phyloP scores from a whole-genome alignment of 2,888 invertebrate species.

The Linnaemya vulpina region DNA sequence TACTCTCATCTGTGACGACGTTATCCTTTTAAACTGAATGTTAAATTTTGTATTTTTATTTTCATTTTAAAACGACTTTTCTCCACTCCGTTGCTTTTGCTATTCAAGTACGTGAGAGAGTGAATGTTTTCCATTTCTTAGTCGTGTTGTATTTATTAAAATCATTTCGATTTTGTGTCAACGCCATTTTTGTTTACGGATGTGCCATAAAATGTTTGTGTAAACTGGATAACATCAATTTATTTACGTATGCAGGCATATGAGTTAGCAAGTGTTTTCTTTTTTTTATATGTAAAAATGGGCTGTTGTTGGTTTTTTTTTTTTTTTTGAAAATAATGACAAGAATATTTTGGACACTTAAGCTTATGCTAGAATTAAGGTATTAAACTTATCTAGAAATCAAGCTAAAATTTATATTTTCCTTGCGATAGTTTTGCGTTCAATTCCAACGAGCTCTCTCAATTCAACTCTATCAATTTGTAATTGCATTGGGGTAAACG shows the following conservation, averaged over 20 bases:
- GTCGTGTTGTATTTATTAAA: slow-evolving; percentile 57
- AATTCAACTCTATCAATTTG: too few species aligned
- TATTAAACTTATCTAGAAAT: too few species aligned
- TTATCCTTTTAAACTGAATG: slow-evolving; percentile 54
- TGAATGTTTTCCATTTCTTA: slow-evolving; percentile 22
- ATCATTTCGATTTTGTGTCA: slow-evolving; percentile 71
- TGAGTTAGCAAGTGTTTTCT: slow-evolving; percentile 16
- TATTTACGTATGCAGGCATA: slow-evolving; percentile 22
- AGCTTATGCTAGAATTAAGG: too few species aligned
- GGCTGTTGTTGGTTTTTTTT: too few species aligned
- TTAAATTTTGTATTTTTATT: slow-evolving; percentile 36
- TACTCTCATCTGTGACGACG: background rate
- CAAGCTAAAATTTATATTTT: too few species aligned
- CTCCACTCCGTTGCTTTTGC: slow-evolving; percentile 45
- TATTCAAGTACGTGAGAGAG: slow-evolving; percentile 21
- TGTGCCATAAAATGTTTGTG: slow-evolving; percentile 25
- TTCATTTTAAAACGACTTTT: slow-evolving; percentile 59
- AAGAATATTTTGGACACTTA: too few species aligned
- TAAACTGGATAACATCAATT: slow-evolving; percentile 16
- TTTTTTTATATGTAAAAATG: too few species aligned
- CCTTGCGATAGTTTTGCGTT: too few species aligned
- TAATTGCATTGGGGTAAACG: too few species aligned
- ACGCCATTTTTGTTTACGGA: slow-evolving; percentile 64
- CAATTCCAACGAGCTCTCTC: too few species aligned
- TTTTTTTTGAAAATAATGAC: too few species aligned